A percentile compares a stretch with the other conserved stretches of the same genome.
Conservation (phyloP, 2,888 invertebrate species). For the Hipparchia semele region DNA sequence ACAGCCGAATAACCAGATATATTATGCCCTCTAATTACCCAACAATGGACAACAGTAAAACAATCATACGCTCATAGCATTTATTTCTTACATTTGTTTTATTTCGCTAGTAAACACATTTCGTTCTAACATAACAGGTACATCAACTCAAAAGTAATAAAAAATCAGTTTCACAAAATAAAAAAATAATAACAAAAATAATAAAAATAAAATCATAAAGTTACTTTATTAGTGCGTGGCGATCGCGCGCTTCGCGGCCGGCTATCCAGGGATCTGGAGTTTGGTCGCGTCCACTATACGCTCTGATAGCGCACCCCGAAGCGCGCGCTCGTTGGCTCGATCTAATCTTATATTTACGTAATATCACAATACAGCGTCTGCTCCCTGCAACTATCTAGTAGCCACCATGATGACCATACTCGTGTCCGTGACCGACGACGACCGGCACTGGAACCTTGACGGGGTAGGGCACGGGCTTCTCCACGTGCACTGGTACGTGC, state of each 20-base stretch:
- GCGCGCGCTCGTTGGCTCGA: slow-evolving; percentile 63
- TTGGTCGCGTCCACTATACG: slow-evolving; percentile 58
- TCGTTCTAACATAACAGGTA: slow-evolving; percentile 72
- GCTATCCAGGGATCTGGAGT: slow-evolving; percentile 52
- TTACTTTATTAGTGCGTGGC: slow-evolving; percentile 67
- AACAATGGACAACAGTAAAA: slow-evolving; percentile 47
- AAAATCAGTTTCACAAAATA: slow-evolving; percentile 58
- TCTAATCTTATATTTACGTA: slow-evolving; percentile 77
- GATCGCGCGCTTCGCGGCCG: slow-evolving; percentile 60
- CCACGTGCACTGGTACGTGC: slow-evolving; percentile 86
- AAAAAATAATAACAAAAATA: slow-evolving; percentile 64
- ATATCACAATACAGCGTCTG: slow-evolving; percentile 80
- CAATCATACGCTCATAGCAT: slow-evolving; percentile 57
- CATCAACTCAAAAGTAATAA: slow-evolving; percentile 70
- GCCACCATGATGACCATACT: slow-evolving; percentile 79
- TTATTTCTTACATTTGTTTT: slow-evolving; percentile 57
- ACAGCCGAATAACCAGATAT: slow-evolving; percentile 58
- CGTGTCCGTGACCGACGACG: slow-evolving; percentile 77
- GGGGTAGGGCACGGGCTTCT: slow-evolving; percentile 85
- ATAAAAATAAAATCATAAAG: slow-evolving; percentile 52
- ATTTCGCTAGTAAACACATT: slow-evolving; percentile 51
- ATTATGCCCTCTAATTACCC: slow-evolving; percentile 48
- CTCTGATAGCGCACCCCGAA: slow-evolving; percentile 58
- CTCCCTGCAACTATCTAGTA: slow-evolving; percentile 81
- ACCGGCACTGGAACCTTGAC: slow-evolving; percentile 84